Evolutionary conservation across 2,113 vertebrate genomes (phyloP).

Genomic region (Anhinga rufa): DNA sequence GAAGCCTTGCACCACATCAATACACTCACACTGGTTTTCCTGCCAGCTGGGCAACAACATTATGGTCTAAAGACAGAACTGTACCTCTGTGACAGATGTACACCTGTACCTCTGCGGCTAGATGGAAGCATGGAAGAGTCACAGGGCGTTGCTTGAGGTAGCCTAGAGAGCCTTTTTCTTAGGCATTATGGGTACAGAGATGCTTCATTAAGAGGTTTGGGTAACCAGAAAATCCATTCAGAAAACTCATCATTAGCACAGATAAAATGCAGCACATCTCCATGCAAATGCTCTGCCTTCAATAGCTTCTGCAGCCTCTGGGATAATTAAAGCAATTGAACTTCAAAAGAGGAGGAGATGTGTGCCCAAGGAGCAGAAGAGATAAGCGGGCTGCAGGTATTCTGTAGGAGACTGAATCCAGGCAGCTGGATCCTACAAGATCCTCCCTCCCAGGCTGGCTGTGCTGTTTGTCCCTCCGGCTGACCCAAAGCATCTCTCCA

Average conservation of each 20-base stretch:
- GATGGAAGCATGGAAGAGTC: neutral
- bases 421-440: neutral
- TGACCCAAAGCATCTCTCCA: neutral
- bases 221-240: neutral
- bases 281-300: neutral
- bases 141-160: neutral
- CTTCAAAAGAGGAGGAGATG: neutral
- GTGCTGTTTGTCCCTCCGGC: neutral
- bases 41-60: neutral
- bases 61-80: neutral
- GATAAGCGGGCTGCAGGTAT: slow-evolving; percentile 21
- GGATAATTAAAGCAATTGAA: slow-evolving; percentile 49
- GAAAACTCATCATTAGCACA: neutral
- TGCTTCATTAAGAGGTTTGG: neutral
- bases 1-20: neutral
- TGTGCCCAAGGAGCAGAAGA: neutral
- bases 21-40: neutral
- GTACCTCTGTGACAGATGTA: neutral
- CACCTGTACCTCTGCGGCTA: neutral
- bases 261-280: neutral
- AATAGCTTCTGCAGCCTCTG: neutral
- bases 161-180: neutral
- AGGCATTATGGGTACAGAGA: neutral
- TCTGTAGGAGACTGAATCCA: neutral
- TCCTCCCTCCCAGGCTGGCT: neutral